phyloP scores from a whole-genome alignment of 2,888 invertebrate genomes.

The Dichetophora obliterata region DNA sequence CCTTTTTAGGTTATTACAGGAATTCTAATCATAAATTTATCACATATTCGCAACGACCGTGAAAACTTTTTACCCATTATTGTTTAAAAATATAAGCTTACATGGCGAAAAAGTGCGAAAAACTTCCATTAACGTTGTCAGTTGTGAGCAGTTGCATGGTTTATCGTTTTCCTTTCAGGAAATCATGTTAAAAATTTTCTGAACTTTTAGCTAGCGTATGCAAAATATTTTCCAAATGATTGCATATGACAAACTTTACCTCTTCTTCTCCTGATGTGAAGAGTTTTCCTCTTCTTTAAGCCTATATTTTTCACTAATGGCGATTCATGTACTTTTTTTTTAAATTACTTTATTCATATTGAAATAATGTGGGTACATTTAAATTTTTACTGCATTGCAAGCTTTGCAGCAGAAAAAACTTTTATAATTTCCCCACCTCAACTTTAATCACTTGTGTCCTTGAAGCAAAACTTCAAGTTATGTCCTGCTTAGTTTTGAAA shows the following conservation, averaged over 20 bases:
- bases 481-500: background rate
- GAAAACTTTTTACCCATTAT: background rate
- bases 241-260: background rate
- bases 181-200: background rate
- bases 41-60: background rate
- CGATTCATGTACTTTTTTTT: too few relatives aligned
- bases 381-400: background rate
- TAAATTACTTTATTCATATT: background rate
- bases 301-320: too few relatives aligned
- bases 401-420: background rate
- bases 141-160: background rate
- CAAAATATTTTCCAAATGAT: background rate
- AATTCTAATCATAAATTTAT: slow-evolving; percentile 13
- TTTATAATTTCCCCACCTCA: slow-evolving; percentile 1
- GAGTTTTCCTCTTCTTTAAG: too few relatives aligned
- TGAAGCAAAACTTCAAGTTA: background rate
- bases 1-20: background rate
- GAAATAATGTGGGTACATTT: background rate
- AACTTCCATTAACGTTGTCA: background rate
- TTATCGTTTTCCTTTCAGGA: background rate
- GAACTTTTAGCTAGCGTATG: background rate
- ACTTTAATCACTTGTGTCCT: slow-evolving; percentile 1
- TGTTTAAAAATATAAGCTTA: background rate
- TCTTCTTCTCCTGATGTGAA: background rate
- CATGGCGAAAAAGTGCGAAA: background rate